Evolutionary conservation across 2,888 invertebrate genomes (phyloP), one percentile per base, ranked within the genome.

Genomic region (Drosophila neotestacea): DNA sequence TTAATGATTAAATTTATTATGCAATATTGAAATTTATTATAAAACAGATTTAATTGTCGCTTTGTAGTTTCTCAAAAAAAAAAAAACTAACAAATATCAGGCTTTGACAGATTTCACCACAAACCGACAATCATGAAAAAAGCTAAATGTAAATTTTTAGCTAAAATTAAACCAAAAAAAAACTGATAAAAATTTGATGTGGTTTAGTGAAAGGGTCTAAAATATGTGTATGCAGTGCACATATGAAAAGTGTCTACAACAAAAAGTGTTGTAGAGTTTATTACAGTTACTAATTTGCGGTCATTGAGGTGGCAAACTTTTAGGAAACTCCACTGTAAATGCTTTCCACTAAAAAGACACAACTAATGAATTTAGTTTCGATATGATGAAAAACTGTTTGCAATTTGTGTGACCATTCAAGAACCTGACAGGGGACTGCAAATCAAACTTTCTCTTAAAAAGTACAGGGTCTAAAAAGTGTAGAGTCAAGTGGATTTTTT

Each of bases 221-320:
- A 44, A 22, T 9, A 16, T 54, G 50, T n/a, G 1, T 16, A 16
- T 32, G 22, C 2, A 22, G 11, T 34, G 9, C 13, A 27, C 32
- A 54, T 55, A 60, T 52, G 38, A 41, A n/a, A 38, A 60, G 13
- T 42, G 41, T n/a, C 32, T 9, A 3, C 50, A 59, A 66, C 50
- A 50, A 64, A 68, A 67, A 60, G 44, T 48, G 52, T 50, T 64
- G 22, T 16, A 42, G 47, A 70, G 68, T 79, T 59, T 72, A 79
- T 77, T 80, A 77, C 60, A 58, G 42, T 46, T 69, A n/a, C 50
- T 77, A 72, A 77, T 70, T 74, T 66, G 77, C 46, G 70, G 65
- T 66, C 42, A 16, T 28, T 55, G 44, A 64, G 44, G 36, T 55
- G 47, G 34, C 13, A 52, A 75, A 54, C 16, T 42, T 55, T 58